Percentiles rank a stretch among this genome's conserved stretches.
Evolutionary conservation across 2,888 invertebrate genomes (phyloP).

Genomic region (Melikaiella ostensackeni): DNA sequence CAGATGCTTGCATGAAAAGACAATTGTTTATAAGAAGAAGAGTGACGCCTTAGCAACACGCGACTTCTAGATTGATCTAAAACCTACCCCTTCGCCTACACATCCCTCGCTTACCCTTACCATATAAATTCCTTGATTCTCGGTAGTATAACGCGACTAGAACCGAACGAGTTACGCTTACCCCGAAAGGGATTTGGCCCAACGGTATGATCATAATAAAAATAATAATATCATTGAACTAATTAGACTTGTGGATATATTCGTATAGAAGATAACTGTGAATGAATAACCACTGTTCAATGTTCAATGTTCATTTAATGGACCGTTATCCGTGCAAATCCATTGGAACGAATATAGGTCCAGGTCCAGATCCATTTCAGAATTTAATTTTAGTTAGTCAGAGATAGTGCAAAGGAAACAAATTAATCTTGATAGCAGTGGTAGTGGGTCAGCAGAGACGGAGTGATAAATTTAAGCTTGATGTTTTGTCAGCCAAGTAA

Average conservation of each 20-base stretch:
- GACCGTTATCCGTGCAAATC: neutral
- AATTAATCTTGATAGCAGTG: slow-evolving; percentile 36
- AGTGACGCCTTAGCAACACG: too few species aligned
- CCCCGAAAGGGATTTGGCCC: too few species aligned
- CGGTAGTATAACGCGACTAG: too few species aligned
- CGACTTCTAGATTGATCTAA: too few species aligned
- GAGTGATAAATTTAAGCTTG: slow-evolving; percentile 9
- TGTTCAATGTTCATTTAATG: neutral
- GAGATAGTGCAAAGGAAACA: neutral
- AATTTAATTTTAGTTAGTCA: slow-evolving; percentile 27
- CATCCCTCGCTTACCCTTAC: too few species aligned
- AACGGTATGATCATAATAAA: too few species aligned
- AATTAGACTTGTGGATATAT: neutral
- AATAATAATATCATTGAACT: neutral
- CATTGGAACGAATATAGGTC: neutral
- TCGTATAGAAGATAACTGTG: neutral
- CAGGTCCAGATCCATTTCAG: neutral
- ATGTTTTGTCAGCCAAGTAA: slow-evolving; percentile 25
- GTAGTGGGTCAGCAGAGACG: slow-evolving; percentile 16
- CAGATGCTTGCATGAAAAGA: too few species aligned
- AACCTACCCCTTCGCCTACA: too few species aligned
- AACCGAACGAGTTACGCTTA: too few species aligned
- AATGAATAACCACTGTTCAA: neutral
- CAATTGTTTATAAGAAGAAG: too few species aligned
- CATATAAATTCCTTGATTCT: too few species aligned